Conservation (phyloP, 2,888 invertebrate species). For the Stegana nigrithorax region DNA sequence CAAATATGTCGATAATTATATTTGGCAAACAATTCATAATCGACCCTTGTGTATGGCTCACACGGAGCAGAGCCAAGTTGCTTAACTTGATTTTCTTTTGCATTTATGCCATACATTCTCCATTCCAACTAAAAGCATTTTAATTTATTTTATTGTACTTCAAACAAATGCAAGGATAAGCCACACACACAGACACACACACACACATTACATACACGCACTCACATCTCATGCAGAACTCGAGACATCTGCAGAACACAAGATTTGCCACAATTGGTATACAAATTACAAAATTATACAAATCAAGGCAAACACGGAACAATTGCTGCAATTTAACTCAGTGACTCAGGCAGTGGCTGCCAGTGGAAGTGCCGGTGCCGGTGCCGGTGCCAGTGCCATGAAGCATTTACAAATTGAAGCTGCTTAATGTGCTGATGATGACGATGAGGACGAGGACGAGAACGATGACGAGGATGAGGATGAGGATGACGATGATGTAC, state of each 20-base stretch:
- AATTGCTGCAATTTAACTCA: conserved; percentile 58
- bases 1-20: conserved; percentile 58
- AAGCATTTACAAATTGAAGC: too few species aligned
- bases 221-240: too few species aligned
- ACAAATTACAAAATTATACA: conserved; percentile 61
- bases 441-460: too few species aligned
- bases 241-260: conserved; percentile 42
- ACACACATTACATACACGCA: conserved; percentile 20
- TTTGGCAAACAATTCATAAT: conserved; percentile 36
- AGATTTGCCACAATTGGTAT: conserved; percentile 54
- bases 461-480: background rate
- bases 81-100: background rate
- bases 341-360: conserved; percentile 10
- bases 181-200: background rate
- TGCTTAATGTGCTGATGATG: conserved; percentile 1
- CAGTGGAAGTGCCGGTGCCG: background rate
- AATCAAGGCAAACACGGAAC: conserved; percentile 54
- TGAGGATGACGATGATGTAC: background rate
- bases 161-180: conserved; percentile 28
- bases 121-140: conserved; percentile 28
- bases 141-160: conserved; percentile 56
- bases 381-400: background rate
- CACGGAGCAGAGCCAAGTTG: background rate
- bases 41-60: conserved; percentile 11
- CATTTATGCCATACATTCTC: background rate